A percentile compares a stretch with the other conserved stretches of the same genome.
Conservation (phyloP, 1,140 invertebrate genomes). For the Bombus turneri region DNA sequence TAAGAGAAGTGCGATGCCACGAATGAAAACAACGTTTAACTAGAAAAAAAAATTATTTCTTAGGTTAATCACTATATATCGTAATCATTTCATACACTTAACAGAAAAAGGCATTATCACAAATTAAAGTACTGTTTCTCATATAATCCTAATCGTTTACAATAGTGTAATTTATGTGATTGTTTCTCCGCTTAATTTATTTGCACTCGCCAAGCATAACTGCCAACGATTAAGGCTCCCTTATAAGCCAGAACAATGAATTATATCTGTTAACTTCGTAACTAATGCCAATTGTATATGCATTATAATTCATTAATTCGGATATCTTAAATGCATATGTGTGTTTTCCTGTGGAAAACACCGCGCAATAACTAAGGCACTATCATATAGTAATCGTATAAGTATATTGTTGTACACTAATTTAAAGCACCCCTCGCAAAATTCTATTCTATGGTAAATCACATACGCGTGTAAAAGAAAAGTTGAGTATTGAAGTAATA, state of each 20-base stretch:
- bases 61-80: background rate
- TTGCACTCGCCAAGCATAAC: background rate
- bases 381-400: constrained; percentile 5
- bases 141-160: background rate
- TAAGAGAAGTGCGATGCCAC: background rate
- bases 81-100: background rate
- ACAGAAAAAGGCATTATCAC: constrained; percentile 15
- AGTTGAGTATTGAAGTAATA: constrained; percentile 37
- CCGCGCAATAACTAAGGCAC: constrained; percentile 53
- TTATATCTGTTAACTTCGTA: background rate
- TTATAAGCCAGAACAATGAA: background rate
- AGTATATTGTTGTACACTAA: background rate
- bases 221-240: background rate
- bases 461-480: constrained; percentile 20
- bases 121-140: constrained; percentile 27
- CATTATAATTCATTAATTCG: constrained; percentile 4
- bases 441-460: constrained; percentile 15
- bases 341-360: background rate
- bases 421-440: constrained; percentile 17
- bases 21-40: background rate
- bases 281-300: no score
- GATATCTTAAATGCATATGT: constrained; percentile 9
- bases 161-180: constrained; percentile 3
- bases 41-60: background rate
- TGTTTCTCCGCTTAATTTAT: constrained; percentile 3